Evolutionary conservation across 2,797 vertebrate genomes (phyloP), one percentile per base, ranked within the genome.

Genomic region (Harpagifer antarcticus): DNA sequence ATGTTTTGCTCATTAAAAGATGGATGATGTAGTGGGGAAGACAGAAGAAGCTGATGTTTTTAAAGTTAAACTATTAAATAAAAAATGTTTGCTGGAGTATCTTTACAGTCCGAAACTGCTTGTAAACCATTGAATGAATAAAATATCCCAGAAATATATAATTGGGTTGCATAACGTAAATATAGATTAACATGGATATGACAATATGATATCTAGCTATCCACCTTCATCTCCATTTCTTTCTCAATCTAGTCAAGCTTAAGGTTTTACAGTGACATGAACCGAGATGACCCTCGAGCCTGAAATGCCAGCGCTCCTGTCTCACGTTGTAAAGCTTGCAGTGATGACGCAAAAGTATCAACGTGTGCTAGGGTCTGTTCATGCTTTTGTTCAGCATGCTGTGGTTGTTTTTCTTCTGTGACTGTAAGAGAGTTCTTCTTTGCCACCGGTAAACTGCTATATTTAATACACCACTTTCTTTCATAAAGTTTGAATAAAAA

Each of bases 321-420:
- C 80, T 78, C 74, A 78, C 84, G 86, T 84, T 79, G 48, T 60
- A 62, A 59, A 70, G 43, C 67, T 23, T 20, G 43, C 16, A 63
- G 6, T 40, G 63, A 69, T 49, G 58, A 72, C 31, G 43, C 15
- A 17, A 42, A 54, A 62, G 42, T 52, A 33, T 65, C 23, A 27
- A 33, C 10, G 31, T 44, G 45, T 45, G 9, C 53, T 37, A 56
- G 17, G 37, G 53, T 76, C 60, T 56, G 9, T 57, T 44, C 13
- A 13, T 42, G 45, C 45, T 50, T 27, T 43, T 71, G 42, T 76
- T 62, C 59, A 27, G 27, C n/a, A 7, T 54, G 8, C 17, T 47
- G 50, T 57, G 19, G 8, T n/a, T 74, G n/a, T 48, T 75, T 68
- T 68, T 11, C 10, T 44, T 20, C 1, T 19, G 9, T 57, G 45